These are phyloP conservation scores for Nemurella pictetii DNA, from an alignment of 2,888 invertebrate species.

Conservation along the genomic window DNA sequence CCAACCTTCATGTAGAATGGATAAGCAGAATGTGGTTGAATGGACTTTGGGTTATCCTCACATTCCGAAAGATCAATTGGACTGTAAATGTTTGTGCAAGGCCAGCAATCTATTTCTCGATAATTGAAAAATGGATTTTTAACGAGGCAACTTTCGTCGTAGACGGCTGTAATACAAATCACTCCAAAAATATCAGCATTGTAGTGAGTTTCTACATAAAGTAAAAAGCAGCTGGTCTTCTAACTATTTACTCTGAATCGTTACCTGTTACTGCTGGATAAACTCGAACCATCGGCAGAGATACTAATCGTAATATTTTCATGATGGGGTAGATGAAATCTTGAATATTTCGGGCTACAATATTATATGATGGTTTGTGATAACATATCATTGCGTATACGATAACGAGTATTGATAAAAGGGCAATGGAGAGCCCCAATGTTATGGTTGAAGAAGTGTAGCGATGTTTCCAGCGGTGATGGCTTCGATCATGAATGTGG, in stretches of 20 bases:
- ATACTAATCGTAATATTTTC: conserved; percentile 69
- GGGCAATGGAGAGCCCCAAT: not conserved
- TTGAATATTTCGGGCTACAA: conserved; percentile 72
- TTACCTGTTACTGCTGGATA: conserved; percentile 61
- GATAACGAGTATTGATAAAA: not conserved
- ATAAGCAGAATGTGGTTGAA: conserved; percentile 18
- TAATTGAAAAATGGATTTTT: conserved; percentile 83
- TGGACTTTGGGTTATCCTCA: not conserved
- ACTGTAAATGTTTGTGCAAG: conserved; percentile 71
- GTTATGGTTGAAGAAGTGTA: not conserved
- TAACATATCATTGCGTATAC: conserved; percentile 47
- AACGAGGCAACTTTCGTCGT: conserved; percentile 82
- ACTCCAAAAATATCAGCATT: not conserved
- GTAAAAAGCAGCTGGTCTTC: not conserved
- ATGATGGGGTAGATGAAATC: conserved; percentile 81
- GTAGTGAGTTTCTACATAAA: not conserved
- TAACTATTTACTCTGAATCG: not conserved
- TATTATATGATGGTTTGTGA: conserved; percentile 66
- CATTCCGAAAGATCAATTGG: conserved; percentile 65
- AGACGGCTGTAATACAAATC: conserved; percentile 63
- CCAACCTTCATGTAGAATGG: conserved; percentile 17
- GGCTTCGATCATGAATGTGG: not conserved
- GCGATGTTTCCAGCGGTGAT: not conserved
- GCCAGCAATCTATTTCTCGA: conserved; percentile 82
- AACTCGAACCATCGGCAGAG: conserved; percentile 62